A percentile compares a stretch with the other conserved stretches of the same genome.
Conservation (phyloP, 1,140 invertebrate genomes). For the Sinella curviseta region DNA sequence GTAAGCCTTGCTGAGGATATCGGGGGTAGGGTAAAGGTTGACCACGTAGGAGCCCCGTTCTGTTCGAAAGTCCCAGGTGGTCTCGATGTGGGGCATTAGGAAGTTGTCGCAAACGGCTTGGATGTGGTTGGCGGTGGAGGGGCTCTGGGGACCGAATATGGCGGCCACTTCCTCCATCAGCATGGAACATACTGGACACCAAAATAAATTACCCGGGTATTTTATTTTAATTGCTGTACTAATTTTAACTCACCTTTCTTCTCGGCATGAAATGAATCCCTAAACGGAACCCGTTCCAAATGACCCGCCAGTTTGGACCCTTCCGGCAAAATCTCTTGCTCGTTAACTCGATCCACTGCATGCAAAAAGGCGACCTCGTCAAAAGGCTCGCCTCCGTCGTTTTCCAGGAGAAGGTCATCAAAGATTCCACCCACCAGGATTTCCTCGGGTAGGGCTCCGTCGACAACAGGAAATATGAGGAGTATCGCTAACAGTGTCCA, state of each 20-base stretch:
- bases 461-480: neutral
- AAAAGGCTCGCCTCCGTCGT: neutral
- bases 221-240: neutral
- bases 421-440: neutral
- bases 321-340: neutral
- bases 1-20: conserved; percentile 64
- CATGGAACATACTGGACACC: conserved; percentile 61
- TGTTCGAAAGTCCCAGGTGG: conserved; percentile 65
- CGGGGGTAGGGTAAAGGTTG: conserved; percentile 81
- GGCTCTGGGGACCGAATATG: conserved; percentile 77
- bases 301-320: neutral
- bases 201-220: neutral
- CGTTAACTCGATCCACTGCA: neutral
- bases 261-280: neutral
- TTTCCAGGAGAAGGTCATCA: neutral
- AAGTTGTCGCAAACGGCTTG: conserved; percentile 83
- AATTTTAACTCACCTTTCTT: neutral
- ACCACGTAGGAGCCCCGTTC: conserved; percentile 66
- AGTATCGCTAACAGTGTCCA: too few species aligned
- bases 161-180: conserved; percentile 67
- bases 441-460: neutral
- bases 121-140: conserved; percentile 67
- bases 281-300: neutral
- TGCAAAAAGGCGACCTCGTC: neutral
- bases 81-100: conserved; percentile 79